These are phyloP conservation scores for Zeus faber DNA, from an alignment of 2,113 vertebrate genomes.

Conservation along the genomic window DNA sequence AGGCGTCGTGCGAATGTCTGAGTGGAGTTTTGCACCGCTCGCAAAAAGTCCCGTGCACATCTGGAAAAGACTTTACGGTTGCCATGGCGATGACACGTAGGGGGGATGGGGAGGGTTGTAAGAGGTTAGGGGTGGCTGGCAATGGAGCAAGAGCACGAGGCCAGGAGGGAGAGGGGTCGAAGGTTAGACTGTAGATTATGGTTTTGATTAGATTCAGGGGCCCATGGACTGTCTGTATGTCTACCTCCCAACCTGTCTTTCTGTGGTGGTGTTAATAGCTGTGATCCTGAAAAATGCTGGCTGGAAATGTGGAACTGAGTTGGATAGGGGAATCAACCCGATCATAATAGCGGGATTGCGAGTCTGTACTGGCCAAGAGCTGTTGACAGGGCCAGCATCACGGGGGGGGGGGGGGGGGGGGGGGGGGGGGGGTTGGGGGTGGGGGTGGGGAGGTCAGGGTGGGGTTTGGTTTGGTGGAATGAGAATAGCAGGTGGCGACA, in stretches of 20 bases:
- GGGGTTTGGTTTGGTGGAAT: conserved; percentile 30
- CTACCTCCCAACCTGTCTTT: not conserved
- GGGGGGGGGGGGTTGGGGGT: not conserved
- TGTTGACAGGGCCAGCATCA: not conserved
- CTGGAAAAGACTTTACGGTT: conserved; percentile 71
- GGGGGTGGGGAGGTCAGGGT: conserved; percentile 20
- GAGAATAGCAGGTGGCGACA: conserved; percentile 77
- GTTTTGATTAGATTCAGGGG: conserved; percentile 54
- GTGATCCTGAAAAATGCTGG: not conserved
- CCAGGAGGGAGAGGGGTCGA: conserved; percentile 25
- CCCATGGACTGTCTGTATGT: conserved; percentile 14
- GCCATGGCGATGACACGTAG: conserved; percentile 61
- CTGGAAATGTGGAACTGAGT: conserved; percentile 27
- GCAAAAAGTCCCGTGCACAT: conserved; percentile 60
- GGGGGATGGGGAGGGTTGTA: conserved; percentile 6
- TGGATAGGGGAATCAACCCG: conserved; percentile 40
- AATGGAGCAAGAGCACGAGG: conserved; percentile 47
- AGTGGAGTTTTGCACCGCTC: conserved; percentile 14
- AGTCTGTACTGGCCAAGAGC: not conserved
- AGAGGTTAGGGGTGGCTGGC: not conserved
- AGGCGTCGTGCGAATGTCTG: conserved; percentile 7
- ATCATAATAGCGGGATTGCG: conserved; percentile 28
- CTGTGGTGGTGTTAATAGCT: not conserved
- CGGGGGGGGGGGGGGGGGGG: not conserved
- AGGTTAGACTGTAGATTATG: conserved; percentile 50